Evolutionary conservation across 2,888 invertebrate species (phyloP).

Genomic region (Halocaridina rubra): DNA sequence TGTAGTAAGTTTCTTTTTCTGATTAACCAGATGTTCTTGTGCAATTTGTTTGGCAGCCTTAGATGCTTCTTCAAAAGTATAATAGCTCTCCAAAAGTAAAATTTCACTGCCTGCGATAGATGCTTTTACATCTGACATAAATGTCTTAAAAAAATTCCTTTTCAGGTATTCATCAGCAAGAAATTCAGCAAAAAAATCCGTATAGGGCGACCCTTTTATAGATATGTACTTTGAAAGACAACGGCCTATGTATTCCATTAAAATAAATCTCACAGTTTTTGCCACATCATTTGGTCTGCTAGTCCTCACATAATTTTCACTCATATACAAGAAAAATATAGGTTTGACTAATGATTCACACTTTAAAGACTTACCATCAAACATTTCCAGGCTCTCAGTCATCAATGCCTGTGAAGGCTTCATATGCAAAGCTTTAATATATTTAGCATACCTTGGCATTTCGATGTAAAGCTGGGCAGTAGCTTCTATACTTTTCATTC

Average conservation of each 20-base stretch:
- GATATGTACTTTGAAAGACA: constrained; percentile 3
- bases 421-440: background rate
- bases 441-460: background rate
- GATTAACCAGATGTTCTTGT: background rate
- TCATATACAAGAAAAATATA: constrained; percentile 29
- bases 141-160: background rate
- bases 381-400: constrained; percentile 25
- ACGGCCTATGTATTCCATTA: constrained; percentile 42
- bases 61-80: background rate
- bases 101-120: background rate
- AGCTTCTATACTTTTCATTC: constrained; percentile 27
- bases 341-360: constrained; percentile 56
- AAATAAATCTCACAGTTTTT: constrained; percentile 12
- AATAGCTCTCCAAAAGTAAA: background rate
- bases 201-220: background rate
- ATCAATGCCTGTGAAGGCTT: constrained; percentile 43
- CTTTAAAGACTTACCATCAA: constrained; percentile 10
- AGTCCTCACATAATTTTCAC: background rate
- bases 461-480: constrained; percentile 34
- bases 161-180: background rate
- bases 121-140: background rate
- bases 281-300: background rate
- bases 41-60: constrained; percentile 3
- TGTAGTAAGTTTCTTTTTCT: background rate
- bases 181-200: background rate